Conservation (phyloP, 2,113 vertebrate species). For the Benitochromis conjunctus region DNA sequence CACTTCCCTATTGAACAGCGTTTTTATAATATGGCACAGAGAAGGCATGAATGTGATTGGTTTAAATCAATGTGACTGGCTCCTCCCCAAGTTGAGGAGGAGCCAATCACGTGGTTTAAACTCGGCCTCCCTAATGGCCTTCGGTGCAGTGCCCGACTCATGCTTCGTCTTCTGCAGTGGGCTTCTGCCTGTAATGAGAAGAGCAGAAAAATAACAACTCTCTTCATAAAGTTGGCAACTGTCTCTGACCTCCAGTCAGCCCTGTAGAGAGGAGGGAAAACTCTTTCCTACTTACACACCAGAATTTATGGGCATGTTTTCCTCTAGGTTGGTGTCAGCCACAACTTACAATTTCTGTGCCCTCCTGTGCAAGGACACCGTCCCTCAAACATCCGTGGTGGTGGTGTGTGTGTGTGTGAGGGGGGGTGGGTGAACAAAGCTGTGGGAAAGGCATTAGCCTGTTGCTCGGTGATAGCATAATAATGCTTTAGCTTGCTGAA, state of each 20-base stretch:
- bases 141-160: fast-evolving
- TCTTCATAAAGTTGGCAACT: no score
- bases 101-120: neutral
- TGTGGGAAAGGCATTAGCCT: neutral
- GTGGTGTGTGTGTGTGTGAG: fast-evolving
- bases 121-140: neutral
- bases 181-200: neutral
- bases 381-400: fast-evolving
- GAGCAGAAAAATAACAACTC: neutral
- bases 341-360: neutral
- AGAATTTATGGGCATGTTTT: fast-evolving
- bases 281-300: neutral
- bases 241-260: no score
- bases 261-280: no score
- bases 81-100: fast-evolving
- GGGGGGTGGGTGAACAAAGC: no score
- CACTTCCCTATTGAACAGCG: no score
- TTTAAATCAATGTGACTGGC: neutral
- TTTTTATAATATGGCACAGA: no score
- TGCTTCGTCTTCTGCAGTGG: neutral
- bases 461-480: neutral
- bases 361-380: neutral
- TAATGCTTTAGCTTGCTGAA: neutral
- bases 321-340: fast-evolving
- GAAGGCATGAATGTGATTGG: neutral